phyloP scores from a whole-genome alignment of 2,113 vertebrate species.

The Elanus axillaris region DNA sequence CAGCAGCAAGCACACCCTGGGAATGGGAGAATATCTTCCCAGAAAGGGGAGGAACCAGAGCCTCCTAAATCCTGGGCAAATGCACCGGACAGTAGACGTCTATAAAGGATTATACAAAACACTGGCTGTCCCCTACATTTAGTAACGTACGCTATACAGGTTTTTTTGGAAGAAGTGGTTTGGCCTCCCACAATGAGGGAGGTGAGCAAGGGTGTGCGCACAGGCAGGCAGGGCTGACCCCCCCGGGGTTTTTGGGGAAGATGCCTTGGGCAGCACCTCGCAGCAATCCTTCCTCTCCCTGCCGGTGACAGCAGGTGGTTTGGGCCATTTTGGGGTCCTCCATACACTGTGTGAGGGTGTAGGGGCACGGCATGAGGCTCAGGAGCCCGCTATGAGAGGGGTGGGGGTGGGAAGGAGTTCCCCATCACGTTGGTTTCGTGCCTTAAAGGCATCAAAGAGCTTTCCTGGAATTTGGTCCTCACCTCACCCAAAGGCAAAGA shows the following conservation, averaged over 20 bases:
- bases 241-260: neutral
- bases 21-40: neutral
- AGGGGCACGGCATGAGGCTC: neutral
- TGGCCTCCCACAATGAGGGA: neutral
- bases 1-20: neutral
- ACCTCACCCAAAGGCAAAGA: neutral
- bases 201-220: neutral
- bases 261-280: neutral
- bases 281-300: neutral
- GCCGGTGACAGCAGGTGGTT: neutral
- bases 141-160: neutral
- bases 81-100: rapidly evolving
- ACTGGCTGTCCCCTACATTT: neutral
- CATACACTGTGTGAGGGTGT: no score
- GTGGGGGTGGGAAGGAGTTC: neutral
- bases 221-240: neutral
- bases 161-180: neutral
- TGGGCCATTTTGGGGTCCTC: neutral
- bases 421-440: neutral
- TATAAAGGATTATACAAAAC: neutral
- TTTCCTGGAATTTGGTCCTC: neutral
- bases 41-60: neutral
- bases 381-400: neutral
- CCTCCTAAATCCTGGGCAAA: neutral
- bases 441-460: neutral